Evolutionary conservation across 2,888 invertebrate species (phyloP), one percentile per base, ranked within the genome.

Genomic region (Portevinia maculata): DNA sequence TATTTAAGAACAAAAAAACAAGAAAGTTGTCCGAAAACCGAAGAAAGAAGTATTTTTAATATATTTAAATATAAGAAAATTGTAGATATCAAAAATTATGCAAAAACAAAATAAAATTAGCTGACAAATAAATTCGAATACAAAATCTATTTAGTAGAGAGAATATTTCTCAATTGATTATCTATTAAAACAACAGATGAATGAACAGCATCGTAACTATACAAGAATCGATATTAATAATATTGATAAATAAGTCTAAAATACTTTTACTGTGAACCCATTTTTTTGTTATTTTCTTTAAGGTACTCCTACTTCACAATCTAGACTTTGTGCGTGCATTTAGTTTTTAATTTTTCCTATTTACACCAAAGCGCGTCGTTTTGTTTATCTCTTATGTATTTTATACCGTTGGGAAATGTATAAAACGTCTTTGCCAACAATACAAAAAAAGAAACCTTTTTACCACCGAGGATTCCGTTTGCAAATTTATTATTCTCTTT

Each of bases 121-220:
- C 84, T 79, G 79, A 84, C 84, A 71, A 73, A 67, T 67, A 62
- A 71, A 53, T 59, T 53, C 19, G 37, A 53, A 46, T 19, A 76
- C 24, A 64, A 19, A 52, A 57, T 62, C 46, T 37, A 64, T 50
- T 62, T 48, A 50, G 15, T 11, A 48, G 44, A 44, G 30, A 9
- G 19, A 37, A 75, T 6, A 57, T 74, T 74, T 44, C 62, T 57
- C 37, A 70, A 78, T 78, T 78, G 83, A 83, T 78, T 83, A 24
- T 52, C 53, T 83, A 83, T 83, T 83, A 83, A 83, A 83, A 83
- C 83, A 83, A 83, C 83, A 78, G 78, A 78, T 78, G 52, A 53
- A 73, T 67, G 34, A 19, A 71, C 50, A 60, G 30, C 55, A 67
- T 57, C 34, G 30, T 37, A 48, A 70, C 62, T 55, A 53, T 60